Evolutionary conservation across 2,113 vertebrate species (phyloP), one percentile per base, ranked within the genome.

Genomic region (Notothenia coriiceps): DNA sequence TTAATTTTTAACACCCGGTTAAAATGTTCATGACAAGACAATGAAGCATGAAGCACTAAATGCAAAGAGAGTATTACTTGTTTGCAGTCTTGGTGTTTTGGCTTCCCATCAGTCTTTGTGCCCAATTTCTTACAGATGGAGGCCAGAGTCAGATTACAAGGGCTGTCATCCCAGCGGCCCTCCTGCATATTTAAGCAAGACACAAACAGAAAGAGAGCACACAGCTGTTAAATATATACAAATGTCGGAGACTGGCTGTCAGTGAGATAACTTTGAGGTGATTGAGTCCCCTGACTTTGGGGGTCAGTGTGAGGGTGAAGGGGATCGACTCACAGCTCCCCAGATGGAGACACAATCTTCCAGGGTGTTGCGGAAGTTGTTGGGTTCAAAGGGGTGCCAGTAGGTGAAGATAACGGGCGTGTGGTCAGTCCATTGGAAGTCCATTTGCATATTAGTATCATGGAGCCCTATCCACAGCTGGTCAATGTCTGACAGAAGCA

Each of bases 391-490:
- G 0, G 97, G 97, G 61, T 99, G 97, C 98, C 98, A 99, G 87
- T 95, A 96, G 0, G 98, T 99, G 88, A 99, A 98, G 90, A 95
- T 96, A 90, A 99, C 98, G 0, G 96, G 95, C 0, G 97, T 97
- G 83, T 96, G 96, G 2, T 99, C 98, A 0, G 97, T 97, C 98
- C 98, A 99, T 80, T 99, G 97, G 0, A 99, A 99, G 90, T 97
- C 98, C 98, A 99, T 99, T 91, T 99, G 97, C 90, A 97, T 96
- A 25, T 96, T 94, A 22, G 95, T 94, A 80, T 99, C 98, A 1
- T 99, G 99, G 11, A 99, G 95, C 17, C 98, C 98, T 4, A 99
- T 96, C 98, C 98, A 99, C 17, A 99, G 91, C 90, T 99, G 97
- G 63, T 98, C 98, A 33, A 97, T 92, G 9, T 98, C 98, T 99